Percentiles rank a stretch among this genome's conserved stretches.
Conservation (phyloP, 2,113 vertebrate species). For the Nyctibius bracteatus region DNA sequence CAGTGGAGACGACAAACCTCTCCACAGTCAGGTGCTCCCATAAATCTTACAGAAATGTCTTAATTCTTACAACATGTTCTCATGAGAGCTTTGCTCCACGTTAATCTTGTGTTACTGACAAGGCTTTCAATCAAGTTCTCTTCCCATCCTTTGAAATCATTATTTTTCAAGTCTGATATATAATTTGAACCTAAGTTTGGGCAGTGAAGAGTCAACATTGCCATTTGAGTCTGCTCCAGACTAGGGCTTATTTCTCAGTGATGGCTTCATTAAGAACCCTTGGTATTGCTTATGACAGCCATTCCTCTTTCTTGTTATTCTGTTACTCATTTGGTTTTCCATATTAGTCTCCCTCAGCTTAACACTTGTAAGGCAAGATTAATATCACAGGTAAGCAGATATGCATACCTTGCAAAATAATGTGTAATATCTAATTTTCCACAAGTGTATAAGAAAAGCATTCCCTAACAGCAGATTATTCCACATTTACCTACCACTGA, state of each 20-base stretch:
- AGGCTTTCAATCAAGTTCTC: not conserved
- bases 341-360: not conserved
- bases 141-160: not conserved
- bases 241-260: not conserved
- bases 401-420: not conserved
- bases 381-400: not conserved
- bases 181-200: not conserved
- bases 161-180: not conserved
- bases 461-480: not conserved
- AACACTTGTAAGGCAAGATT: not conserved
- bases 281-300: not conserved
- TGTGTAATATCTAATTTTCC: not conserved
- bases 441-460: not conserved
- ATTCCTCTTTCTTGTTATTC: not conserved
- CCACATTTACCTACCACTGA: not conserved
- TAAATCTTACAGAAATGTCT: not conserved
- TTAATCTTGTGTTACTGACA: not conserved
- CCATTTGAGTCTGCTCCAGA: rapidly evolving
- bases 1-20: not conserved
- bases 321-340: not conserved
- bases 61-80: not conserved
- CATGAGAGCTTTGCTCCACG: not conserved
- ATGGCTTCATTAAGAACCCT: not conserved
- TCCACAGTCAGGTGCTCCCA: not conserved
- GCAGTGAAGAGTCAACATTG: not conserved